A percentile compares a stretch with the other conserved stretches of the same genome.
phyloP scores from a whole-genome alignment of 2,888 invertebrate genomes.

The Patella depressa region DNA sequence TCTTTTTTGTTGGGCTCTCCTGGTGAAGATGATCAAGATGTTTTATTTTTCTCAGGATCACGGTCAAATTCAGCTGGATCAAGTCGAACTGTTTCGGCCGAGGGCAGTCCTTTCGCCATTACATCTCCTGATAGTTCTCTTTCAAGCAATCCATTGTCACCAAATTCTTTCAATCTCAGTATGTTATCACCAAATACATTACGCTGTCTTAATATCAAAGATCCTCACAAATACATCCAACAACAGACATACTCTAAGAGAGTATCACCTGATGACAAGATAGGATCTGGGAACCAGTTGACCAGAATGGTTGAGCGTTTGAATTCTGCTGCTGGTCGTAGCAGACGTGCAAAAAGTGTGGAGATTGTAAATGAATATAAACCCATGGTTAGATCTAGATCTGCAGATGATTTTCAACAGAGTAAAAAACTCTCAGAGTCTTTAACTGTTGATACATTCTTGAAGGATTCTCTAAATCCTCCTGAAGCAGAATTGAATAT shows the following conservation, averaged over 20 bases:
- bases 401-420: not conserved
- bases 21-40: not conserved
- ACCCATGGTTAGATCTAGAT: not conserved
- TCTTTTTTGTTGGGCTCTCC: conserved; percentile 37
- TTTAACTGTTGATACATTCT: not conserved
- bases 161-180: conserved; percentile 37
- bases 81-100: not conserved
- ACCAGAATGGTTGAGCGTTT: conserved; percentile 59
- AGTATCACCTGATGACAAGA: conserved; percentile 32
- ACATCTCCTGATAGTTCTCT: not conserved
- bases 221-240: conserved; percentile 44
- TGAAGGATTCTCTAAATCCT: not conserved
- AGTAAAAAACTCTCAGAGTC: conserved; percentile 5
- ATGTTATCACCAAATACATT: conserved; percentile 58
- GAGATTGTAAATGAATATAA: not conserved
- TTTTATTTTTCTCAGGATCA: not conserved
- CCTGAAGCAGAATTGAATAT: not conserved
- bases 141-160: not conserved
- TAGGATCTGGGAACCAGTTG: conserved; percentile 42
- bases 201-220: conserved; percentile 53
- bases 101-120: not conserved
- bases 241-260: not conserved
- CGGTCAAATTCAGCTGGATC: not conserved
- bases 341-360: conserved; percentile 7
- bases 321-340: conserved; percentile 57